Evolutionary conservation across 2,797 vertebrate genomes (phyloP), one percentile per base, ranked within the genome.

Genomic region (Glossophaga mutica): DNA sequence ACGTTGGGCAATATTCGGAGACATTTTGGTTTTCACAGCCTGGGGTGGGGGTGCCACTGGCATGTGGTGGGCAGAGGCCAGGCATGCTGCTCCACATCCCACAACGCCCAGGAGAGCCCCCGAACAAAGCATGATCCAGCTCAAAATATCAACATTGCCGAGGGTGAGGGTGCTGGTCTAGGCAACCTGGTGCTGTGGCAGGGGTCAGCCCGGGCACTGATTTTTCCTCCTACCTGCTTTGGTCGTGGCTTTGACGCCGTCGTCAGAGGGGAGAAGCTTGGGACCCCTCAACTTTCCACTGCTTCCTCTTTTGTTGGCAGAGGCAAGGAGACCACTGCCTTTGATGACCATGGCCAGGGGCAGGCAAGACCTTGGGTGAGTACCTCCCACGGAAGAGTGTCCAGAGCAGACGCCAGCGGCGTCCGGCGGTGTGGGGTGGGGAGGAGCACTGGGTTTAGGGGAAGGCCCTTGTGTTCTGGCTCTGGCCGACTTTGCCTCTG

Each of bases 121-220:
- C 9, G 9, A 3, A 26, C 57, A 42, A 32, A 68, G 68, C 48
- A 9, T 37, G 2, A 2, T 22, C 70, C 24, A 42, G n/a, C 46
- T 48, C 44, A 6, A 42, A 34, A 15, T 1, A 0, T 77, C 42
- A n/a, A 2, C 0, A 26, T 11, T 32, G 8, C 26, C 1, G 2
- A 68, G 46, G n/a, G 3, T 37, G 18, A 74, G 62, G 68, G 82
- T 37, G 19, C 29, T 39, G 39, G 39, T 67, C 34, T 76, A 11
- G 12, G 68, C 48, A 74, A 3, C 9, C 42, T n/a, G 39, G 44
- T 2, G 44, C n/a, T n/a, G 46, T 22, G 9, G 70, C 39, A n/a
- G 59, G 15, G 19, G 34, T 81, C 29, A 1, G 12, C 81, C 37
- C 6, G 32, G 62, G 29, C 14, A 15, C 62, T 15, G 62, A 32